Conservation (phyloP, 1,140 invertebrate genomes). For the Trichogramma pretiosum region DNA sequence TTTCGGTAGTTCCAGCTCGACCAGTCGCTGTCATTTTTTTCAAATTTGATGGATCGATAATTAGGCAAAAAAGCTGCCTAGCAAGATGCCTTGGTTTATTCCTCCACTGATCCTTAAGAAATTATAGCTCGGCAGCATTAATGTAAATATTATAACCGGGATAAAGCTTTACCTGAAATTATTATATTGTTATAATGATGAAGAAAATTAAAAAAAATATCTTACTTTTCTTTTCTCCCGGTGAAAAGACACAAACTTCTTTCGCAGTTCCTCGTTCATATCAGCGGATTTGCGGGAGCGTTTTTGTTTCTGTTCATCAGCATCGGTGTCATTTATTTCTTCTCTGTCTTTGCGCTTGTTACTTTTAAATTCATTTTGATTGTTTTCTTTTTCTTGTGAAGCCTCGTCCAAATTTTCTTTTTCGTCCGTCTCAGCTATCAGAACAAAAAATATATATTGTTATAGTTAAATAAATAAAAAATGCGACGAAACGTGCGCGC, state of each 20-base stretch:
- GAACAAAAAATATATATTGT: too few species aligned
- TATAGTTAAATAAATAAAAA: too few species aligned
- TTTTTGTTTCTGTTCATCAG: too few species aligned
- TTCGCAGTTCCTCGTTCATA: neutral
- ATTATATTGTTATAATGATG: neutral
- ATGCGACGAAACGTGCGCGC: too few species aligned
- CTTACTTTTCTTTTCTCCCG: neutral
- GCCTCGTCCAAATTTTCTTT: too few species aligned
- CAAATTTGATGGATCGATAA: neutral
- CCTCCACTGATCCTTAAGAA: neutral
- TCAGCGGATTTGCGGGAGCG: too few species aligned
- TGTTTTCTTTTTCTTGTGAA: too few species aligned
- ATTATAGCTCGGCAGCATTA: neutral
- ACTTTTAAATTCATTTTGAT: too few species aligned
- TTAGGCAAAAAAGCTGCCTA: neutral
- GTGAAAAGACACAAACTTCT: neutral
- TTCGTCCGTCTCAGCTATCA: too few species aligned
- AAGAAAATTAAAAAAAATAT: neutral
- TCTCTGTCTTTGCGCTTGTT: too few species aligned
- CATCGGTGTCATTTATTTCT: too few species aligned
- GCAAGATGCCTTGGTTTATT: neutral
- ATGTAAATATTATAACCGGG: neutral
- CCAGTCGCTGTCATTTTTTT: neutral
- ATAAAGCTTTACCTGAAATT: neutral
- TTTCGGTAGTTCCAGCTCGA: neutral